phyloP scores from a whole-genome alignment of 2,888 invertebrate species.

The Aphidius colemani region DNA sequence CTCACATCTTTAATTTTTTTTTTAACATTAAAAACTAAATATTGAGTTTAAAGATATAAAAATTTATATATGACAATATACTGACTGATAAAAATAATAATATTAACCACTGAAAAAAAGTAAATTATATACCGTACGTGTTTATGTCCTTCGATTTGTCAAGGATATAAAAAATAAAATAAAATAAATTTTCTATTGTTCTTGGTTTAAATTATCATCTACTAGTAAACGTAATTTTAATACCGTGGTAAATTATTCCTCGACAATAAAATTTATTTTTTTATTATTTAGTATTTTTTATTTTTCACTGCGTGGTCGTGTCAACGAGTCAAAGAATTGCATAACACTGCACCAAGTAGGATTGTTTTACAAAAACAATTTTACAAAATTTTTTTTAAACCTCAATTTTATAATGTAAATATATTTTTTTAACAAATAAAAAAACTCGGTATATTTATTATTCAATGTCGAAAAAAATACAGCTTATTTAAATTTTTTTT shows the following conservation, averaged over 20 bases:
- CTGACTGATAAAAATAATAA: neutral
- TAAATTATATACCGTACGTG: too few relatives aligned
- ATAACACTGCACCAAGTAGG: slow-evolving; percentile 12
- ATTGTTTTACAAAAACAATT: neutral
- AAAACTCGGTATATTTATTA: too few relatives aligned
- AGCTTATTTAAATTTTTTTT: too few relatives aligned
- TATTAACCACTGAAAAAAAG: too few relatives aligned
- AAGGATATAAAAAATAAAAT: neutral
- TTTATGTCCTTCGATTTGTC: slow-evolving; percentile 6
- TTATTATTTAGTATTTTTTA: neutral
- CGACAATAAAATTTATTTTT: slow-evolving; percentile 15
- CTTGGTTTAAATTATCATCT: slow-evolving; percentile 4
- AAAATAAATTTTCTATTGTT: slow-evolving; percentile 1
- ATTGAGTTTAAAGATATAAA: neutral
- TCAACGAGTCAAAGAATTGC: slow-evolving; percentile 8
- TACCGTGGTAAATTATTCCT: slow-evolving; percentile 12
- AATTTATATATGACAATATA: neutral
- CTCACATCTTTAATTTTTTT: slow-evolving; percentile 1
- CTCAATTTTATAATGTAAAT: too few relatives aligned
- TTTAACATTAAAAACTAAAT: neutral
- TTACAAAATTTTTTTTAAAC: too few relatives aligned
- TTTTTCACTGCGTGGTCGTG: neutral
- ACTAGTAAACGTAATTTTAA: slow-evolving; percentile 9
- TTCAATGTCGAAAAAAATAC: too few relatives aligned
- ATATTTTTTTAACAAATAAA: too few relatives aligned